Conservation (phyloP, 1,140 invertebrate species). For the Mercenaria mercenaria region DNA sequence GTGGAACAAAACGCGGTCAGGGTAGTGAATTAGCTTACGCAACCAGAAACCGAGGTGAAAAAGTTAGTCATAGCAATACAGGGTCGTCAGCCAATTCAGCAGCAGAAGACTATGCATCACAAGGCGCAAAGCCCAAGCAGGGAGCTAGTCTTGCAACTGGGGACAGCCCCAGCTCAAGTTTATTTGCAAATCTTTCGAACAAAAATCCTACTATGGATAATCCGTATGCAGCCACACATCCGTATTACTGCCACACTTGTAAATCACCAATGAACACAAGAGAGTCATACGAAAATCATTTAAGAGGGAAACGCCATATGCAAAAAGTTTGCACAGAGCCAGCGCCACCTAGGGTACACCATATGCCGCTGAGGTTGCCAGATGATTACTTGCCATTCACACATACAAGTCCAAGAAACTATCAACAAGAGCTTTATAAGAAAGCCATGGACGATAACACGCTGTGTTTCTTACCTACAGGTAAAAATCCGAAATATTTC, state of each 20-base stretch:
- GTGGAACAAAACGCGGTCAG: not conserved
- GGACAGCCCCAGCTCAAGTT: not conserved
- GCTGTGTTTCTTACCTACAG: constrained; percentile 83
- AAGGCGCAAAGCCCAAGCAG: not conserved
- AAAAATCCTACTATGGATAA: not conserved
- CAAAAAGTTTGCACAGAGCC: constrained; percentile 68
- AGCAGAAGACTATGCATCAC: not conserved
- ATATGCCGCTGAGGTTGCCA: constrained; percentile 32
- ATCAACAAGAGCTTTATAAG: constrained; percentile 80
- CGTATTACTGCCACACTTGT: constrained; percentile 76
- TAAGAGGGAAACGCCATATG: constrained; percentile 72
- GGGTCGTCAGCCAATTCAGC: not conserved
- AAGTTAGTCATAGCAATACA: not conserved
- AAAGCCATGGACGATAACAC: constrained; percentile 77
- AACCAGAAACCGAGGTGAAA: constrained; percentile 49
- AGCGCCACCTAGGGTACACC: constrained; percentile 64
- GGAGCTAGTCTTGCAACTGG: not conserved
- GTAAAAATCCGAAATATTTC: no score
- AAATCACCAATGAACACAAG: constrained; percentile 76
- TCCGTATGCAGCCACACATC: constrained; percentile 54
- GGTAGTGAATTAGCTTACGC: constrained; percentile 47
- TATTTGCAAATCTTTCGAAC: not conserved
- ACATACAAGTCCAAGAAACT: constrained; percentile 74
- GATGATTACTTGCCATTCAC: constrained; percentile 46
- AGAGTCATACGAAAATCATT: constrained; percentile 71